Evolutionary conservation across 2,113 vertebrate genomes (phyloP).

Genomic region (Clarias magur): DNA sequence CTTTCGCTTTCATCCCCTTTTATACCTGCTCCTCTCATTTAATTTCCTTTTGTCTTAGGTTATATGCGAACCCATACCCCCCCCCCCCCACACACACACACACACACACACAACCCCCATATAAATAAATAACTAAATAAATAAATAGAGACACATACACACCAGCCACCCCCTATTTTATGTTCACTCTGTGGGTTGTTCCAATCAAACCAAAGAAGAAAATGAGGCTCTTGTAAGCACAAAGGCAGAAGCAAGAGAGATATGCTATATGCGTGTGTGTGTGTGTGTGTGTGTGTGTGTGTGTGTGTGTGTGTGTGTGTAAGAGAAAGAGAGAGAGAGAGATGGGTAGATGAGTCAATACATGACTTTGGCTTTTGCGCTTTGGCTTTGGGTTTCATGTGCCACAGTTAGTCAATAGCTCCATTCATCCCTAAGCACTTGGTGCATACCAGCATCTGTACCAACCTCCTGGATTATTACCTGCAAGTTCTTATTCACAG

Average conservation of each 20-base stretch:
- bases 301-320: neutral
- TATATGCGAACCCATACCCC: conserved; percentile 11
- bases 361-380: conserved; percentile 21
- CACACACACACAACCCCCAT: neutral
- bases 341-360: conserved; percentile 18
- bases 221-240: conserved; percentile 35
- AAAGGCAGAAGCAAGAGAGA: conserved; percentile 26
- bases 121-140: neutral
- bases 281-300: neutral
- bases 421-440: conserved; percentile 7
- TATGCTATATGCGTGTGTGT: neutral
- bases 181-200: conserved; percentile 20
- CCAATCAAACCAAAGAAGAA: conserved; percentile 26
- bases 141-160: neutral
- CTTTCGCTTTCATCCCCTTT: conserved; percentile 66
- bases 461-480: neutral
- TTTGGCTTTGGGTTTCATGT: neutral
- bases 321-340: neutral
- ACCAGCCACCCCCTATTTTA: neutral
- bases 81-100: neutral
- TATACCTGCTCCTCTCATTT: conserved; percentile 62
- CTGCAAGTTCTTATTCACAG: conserved; percentile 17
- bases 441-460: conserved; percentile 17
- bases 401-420: neutral
- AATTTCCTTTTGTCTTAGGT: conserved; percentile 67